A percentile compares a stretch with the other conserved stretches of the same genome.
phyloP scores from a whole-genome alignment of 2,888 invertebrate species.

The Microctonus aethiopoides region DNA sequence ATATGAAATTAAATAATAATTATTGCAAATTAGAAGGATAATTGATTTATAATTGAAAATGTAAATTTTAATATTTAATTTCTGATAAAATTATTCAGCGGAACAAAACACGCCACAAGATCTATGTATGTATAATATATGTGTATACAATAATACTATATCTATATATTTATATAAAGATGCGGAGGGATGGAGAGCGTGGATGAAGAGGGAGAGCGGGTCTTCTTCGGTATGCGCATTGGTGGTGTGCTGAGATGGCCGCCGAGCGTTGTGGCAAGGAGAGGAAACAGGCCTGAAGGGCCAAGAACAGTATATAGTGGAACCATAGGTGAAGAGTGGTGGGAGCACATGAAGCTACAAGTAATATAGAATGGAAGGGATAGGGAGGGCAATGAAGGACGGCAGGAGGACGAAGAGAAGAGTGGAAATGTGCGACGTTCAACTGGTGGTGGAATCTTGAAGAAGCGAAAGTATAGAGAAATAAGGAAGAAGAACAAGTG shows the following conservation, averaged over 20 bases:
- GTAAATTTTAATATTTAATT: too few species aligned
- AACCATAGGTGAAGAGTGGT: slow-evolving; percentile 19
- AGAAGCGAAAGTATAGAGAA: slow-evolving; percentile 33
- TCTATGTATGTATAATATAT: slow-evolving; percentile 37
- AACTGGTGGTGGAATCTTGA: slow-evolving; percentile 24
- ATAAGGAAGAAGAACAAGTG: slow-evolving; percentile 11
- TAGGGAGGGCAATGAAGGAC: slow-evolving; percentile 32
- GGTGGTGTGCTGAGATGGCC: slow-evolving; percentile 26
- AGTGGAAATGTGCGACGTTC: slow-evolving; percentile 3
- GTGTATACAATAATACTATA: too few species aligned
- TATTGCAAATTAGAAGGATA: too few species aligned
- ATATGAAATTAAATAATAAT: too few species aligned
- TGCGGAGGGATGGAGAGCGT: slow-evolving; percentile 28
- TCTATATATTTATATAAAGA: too few species aligned
- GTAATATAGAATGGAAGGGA: slow-evolving; percentile 10
- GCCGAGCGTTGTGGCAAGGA: slow-evolving; percentile 25
- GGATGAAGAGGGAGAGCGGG: slow-evolving; percentile 6
- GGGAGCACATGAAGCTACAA: slow-evolving; percentile 23
- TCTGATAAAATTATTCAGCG: slow-evolving; percentile 55
- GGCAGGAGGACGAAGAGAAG: slow-evolving; percentile 31
- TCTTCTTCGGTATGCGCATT: not conserved
- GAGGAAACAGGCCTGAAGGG: slow-evolving; percentile 28
- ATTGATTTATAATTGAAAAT: too few species aligned
- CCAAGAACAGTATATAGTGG: slow-evolving; percentile 1
- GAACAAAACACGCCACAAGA: slow-evolving; percentile 52